Conservation (phyloP, 2,113 vertebrate species). For the Paraplagusia blochii region DNA sequence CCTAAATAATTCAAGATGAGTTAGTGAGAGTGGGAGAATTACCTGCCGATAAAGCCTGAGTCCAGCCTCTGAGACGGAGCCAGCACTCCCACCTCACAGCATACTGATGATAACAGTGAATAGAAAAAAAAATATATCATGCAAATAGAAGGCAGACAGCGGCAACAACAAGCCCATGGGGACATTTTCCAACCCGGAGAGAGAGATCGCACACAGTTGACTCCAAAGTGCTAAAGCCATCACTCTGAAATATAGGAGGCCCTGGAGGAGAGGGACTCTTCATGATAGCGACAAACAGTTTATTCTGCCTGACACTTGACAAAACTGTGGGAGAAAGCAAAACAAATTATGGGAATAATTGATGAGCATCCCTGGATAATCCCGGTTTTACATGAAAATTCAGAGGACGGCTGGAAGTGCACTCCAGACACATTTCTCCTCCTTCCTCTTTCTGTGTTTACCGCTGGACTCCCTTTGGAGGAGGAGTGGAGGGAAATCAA, state of each 20-base stretch:
- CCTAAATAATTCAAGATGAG: slow-evolving; percentile 76
- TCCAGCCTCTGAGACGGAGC: slow-evolving; percentile 74
- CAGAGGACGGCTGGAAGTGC: slow-evolving; percentile 27
- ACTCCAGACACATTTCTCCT: slow-evolving; percentile 15
- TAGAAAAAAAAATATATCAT: slow-evolving; percentile 71
- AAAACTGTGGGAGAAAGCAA: slow-evolving; percentile 51
- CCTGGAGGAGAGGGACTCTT: slow-evolving; percentile 56
- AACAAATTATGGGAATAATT: slow-evolving; percentile 51
- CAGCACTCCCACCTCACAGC: slow-evolving; percentile 74
- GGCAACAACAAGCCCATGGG: slow-evolving; percentile 74
- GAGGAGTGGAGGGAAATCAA: slow-evolving; percentile 24
- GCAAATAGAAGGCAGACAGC: slow-evolving; percentile 75
- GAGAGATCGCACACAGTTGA: slow-evolving; percentile 70
- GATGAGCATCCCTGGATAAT: slow-evolving; percentile 61
- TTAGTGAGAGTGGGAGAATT: slow-evolving; percentile 74
- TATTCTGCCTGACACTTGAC: slow-evolving; percentile 59
- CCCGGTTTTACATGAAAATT: slow-evolving; percentile 24
- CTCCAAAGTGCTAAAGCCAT: slow-evolving; percentile 69
- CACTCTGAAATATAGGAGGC: slow-evolving; percentile 67
- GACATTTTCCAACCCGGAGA: slow-evolving; percentile 61
- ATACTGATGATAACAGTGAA: slow-evolving; percentile 72
- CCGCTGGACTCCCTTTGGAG: slow-evolving; percentile 30
- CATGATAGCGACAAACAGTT: slow-evolving; percentile 57
- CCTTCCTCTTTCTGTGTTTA: slow-evolving; percentile 42
- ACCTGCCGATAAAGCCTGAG: slow-evolving; percentile 72